phyloP scores from a whole-genome alignment of 2,888 invertebrate species.

The Euspilapteryx auroguttella region DNA sequence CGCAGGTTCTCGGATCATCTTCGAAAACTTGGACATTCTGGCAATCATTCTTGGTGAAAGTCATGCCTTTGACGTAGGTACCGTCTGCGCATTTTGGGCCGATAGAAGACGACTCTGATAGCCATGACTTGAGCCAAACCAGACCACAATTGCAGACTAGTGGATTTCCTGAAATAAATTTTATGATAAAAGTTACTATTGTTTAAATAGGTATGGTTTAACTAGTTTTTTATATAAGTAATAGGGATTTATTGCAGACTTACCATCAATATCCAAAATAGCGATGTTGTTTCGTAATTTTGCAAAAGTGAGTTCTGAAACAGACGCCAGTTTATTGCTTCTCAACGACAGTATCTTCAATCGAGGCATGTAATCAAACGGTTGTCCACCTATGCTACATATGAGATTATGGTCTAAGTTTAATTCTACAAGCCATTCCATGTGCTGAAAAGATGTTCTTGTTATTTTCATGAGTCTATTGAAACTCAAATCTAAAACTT shows the following conservation, averaged over 20 bases:
- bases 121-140: conserved; percentile 83
- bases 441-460: conserved; percentile 68
- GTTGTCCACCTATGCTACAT: conserved; percentile 77
- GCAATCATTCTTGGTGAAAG: conserved; percentile 72
- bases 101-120: conserved; percentile 71
- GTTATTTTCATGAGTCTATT: conserved; percentile 73
- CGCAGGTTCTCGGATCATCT: conserved; percentile 60
- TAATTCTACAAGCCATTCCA: conserved; percentile 86
- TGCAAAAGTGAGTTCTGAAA: conserved; percentile 74
- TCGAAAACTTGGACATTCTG: conserved; percentile 36
- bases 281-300: conserved; percentile 80
- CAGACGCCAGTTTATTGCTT: conserved; percentile 73
- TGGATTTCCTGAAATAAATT: conserved; percentile 77
- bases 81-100: conserved; percentile 83
- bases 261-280: conserved; percentile 82
- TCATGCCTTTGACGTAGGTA: conserved; percentile 70
- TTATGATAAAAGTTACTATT: conserved; percentile 3
- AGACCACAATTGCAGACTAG: conserved; percentile 79
- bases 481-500: conserved; percentile 82
- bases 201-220: no score
- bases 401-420: conserved; percentile 84
- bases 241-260: no score
- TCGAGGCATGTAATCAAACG: conserved; percentile 83
- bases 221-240: no score
- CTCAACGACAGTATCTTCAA: conserved; percentile 77